Evolutionary conservation across 2,888 invertebrate genomes (phyloP).

Genomic region (Ischnus inquisitorius): DNA sequence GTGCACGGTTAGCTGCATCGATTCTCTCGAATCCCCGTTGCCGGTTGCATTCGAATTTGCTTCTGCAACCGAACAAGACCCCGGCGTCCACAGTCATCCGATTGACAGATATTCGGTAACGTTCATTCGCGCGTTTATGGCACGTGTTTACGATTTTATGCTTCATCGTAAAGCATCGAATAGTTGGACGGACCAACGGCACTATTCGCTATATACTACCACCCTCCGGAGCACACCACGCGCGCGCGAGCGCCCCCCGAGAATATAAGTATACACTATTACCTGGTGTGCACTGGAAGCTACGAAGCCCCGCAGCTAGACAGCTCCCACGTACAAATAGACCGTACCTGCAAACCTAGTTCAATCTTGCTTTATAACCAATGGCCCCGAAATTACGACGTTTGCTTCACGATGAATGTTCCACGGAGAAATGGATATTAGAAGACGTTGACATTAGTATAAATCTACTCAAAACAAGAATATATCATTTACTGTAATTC

Average conservation of each 20-base stretch:
- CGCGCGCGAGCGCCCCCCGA: constrained; percentile 9
- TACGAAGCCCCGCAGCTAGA: constrained; percentile 19
- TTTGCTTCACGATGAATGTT: constrained; percentile 58
- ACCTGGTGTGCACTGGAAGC: constrained; percentile 39
- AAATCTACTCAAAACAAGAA: background rate
- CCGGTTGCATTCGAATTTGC: background rate
- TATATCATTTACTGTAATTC: background rate
- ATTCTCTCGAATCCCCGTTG: constrained; percentile 19
- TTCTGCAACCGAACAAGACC: constrained; percentile 32
- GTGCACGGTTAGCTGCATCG: constrained; percentile 12
- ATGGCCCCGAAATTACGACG: constrained; percentile 51
- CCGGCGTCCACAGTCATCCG: constrained; percentile 68
- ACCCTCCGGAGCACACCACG: constrained; percentile 39
- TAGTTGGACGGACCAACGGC: constrained; percentile 73
- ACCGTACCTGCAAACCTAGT: constrained; percentile 29
- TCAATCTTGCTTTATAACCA: constrained; percentile 36
- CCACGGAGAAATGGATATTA: constrained; percentile 26
- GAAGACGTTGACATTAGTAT: constrained; percentile 31
- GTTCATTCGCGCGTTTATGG: constrained; percentile 76
- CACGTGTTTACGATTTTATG: constrained; percentile 80
- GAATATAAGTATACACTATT: constrained; percentile 39
- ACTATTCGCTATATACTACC: constrained; percentile 38
- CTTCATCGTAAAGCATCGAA: constrained; percentile 78
- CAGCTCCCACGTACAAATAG: constrained; percentile 35
- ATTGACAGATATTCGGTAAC: constrained; percentile 76